Percentiles rank a stretch among this genome's conserved stretches.
These are phyloP conservation scores for Tachycineta bicolor DNA, from an alignment of 2,113 vertebrate genomes.

Conservation along the genomic window DNA sequence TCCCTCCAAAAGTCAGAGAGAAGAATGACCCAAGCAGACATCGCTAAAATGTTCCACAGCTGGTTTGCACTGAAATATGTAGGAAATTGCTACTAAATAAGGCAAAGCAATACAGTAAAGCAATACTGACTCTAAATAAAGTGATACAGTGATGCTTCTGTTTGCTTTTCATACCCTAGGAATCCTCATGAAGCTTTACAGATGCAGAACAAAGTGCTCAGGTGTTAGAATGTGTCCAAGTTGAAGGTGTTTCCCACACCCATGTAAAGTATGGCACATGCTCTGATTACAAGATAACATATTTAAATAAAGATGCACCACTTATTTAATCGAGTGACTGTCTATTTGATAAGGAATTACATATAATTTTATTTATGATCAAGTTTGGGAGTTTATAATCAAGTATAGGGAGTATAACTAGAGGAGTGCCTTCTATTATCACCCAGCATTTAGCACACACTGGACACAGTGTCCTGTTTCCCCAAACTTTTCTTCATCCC, in stretches of 20 bases:
- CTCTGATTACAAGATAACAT: neutral
- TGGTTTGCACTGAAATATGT: neutral
- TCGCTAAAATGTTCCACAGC: neutral
- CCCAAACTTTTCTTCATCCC: neutral
- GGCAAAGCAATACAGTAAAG: neutral
- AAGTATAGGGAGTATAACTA: neutral
- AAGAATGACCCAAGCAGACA: neutral
- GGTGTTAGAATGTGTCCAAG: fast-evolving
- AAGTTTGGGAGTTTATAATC: neutral
- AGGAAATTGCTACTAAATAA: neutral
- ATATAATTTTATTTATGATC: neutral
- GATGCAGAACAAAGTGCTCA: neutral
- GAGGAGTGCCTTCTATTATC: neutral
- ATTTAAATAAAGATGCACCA: neutral
- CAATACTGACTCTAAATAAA: neutral
- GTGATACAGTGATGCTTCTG: neutral
- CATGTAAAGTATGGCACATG: neutral
- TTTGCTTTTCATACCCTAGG: neutral
- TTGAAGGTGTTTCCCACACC: neutral
- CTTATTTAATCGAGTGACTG: neutral
- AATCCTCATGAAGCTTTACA: neutral
- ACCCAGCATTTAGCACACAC: neutral
- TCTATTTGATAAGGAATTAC: neutral
- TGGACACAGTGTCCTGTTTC: neutral
- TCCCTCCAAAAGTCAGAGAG: neutral